A percentile compares a stretch with the other conserved stretches of the same genome.
Conservation (phyloP, 1,140 invertebrate species). For the Musca vetustissima region DNA sequence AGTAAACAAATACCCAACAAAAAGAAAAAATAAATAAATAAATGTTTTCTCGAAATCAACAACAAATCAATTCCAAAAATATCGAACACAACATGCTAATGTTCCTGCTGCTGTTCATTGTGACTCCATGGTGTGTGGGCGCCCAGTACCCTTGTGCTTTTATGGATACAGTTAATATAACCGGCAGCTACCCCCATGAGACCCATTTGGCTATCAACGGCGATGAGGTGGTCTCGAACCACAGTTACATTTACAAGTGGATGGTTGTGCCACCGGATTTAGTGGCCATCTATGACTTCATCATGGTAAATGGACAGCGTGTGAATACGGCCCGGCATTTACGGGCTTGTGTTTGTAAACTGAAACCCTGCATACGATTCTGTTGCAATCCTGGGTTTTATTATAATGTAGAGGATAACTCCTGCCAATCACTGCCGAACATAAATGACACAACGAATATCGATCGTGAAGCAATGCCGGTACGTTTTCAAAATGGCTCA, state of each 20-base stretch:
- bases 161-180: slow-evolving; percentile 49
- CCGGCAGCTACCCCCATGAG: slow-evolving; percentile 34
- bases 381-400: slow-evolving; percentile 38
- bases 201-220: neutral
- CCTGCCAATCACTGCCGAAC: slow-evolving; percentile 23
- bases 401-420: slow-evolving; percentile 34
- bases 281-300: slow-evolving; percentile 46
- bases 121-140: slow-evolving; percentile 26
- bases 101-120: neutral
- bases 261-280: slow-evolving; percentile 37
- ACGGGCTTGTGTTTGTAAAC: slow-evolving; percentile 44
- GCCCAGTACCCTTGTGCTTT: slow-evolving; percentile 47
- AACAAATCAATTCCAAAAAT: slow-evolving; percentile 3
- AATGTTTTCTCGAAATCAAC: neutral
- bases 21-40: slow-evolving; percentile 7
- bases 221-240: slow-evolving; percentile 15
- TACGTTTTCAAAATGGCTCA: slow-evolving; percentile 26
- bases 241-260: slow-evolving; percentile 40
- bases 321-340: slow-evolving; percentile 37
- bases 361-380: slow-evolving; percentile 43
- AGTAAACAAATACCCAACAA: neutral
- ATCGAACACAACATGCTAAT: neutral
- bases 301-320: slow-evolving; percentile 44
- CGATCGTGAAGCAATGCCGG: slow-evolving; percentile 11
- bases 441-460: neutral